Evolutionary conservation across 2,888 invertebrate species (phyloP).

Genomic region (Brenthis hecate): DNA sequence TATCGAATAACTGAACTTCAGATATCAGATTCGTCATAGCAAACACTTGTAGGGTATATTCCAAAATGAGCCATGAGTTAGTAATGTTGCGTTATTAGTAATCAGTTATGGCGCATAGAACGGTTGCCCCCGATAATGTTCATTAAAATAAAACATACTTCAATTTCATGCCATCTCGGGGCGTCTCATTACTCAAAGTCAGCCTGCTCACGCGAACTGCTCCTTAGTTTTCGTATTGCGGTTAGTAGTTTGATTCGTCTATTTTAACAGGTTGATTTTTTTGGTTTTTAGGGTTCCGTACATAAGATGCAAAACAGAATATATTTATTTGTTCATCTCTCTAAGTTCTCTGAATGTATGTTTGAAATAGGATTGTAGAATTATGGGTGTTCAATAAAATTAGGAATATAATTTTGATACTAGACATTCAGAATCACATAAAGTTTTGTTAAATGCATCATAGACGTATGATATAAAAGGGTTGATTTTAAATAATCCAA

Average conservation of each 20-base stretch:
- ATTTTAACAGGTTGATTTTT: constrained; percentile 34
- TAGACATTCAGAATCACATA: no score
- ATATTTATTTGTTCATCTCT: no score
- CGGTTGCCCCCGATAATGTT: constrained; percentile 66
- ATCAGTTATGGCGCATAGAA: constrained; percentile 51
- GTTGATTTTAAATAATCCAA: no score
- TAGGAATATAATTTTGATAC: no score
- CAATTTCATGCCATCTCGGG: constrained; percentile 64
- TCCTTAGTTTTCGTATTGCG: constrained; percentile 50
- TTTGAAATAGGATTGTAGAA: no score
- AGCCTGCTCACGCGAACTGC: constrained; percentile 65
- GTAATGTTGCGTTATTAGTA: constrained; percentile 58
- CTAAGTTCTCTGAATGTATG: no score
- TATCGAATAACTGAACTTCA: constrained; percentile 29
- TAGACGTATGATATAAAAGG: no score
- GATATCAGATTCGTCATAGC: constrained; percentile 46
- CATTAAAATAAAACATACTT: constrained; percentile 70
- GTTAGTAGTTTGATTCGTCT: constrained; percentile 38
- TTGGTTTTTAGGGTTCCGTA: background rate
- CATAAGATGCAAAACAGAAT: no score
- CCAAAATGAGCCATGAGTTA: constrained; percentile 63
- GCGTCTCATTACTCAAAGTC: constrained; percentile 72
- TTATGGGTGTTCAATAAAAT: no score
- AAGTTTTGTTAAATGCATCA: no score
- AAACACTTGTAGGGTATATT: constrained; percentile 46